Evolutionary conservation across 1,140 invertebrate genomes (phyloP), one percentile per base, ranked within the genome.

Genomic region (Drosophila tani): DNA sequence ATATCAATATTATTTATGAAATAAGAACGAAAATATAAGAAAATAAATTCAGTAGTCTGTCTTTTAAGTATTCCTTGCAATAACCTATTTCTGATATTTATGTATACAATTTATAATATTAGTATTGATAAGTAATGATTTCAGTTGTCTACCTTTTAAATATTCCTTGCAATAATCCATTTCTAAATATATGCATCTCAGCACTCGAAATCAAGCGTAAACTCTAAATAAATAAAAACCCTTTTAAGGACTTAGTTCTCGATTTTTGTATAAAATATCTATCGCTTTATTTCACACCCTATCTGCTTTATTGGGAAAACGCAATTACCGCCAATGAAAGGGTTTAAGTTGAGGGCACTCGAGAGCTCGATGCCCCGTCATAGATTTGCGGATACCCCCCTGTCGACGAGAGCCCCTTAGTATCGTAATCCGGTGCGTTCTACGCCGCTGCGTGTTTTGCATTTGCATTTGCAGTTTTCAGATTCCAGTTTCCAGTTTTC

Each of bases 361-460:
- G 38, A 73, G 15, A 50, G 69, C 53, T 24, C 53, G 29, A 73
- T 73, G 66, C 67, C 56, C 67, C 45, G 29, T 55, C 29, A 73
- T 73, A 50, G 68, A 60, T 73, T 70, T 56, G 15, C 11, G 38
- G 32, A 68, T 51, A 12, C 12, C 19, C n/a, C 47, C 32, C 14
- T 27, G 9, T 2, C 7, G 7, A 45, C 24, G 35, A 27, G 49
- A 12, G 5, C 38, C 70, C 41, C 38, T 11, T 40, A 11, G 53
- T 41, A 40, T 24, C 21, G 53, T 59, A 74, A 82, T 73, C 66
- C 69, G 35, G 50, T 58, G 46, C 53, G 69, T 55, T 79, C 46
- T 35, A 49, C 74, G 81, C 51, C 64, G 53, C 74, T 70, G 71
- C 64, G 74, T 82, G 57, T 69, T 83, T 84, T 80, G 81, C 81